Evolutionary conservation across 2,113 vertebrate species (phyloP).

Genomic region (Nymphicus hollandicus): DNA sequence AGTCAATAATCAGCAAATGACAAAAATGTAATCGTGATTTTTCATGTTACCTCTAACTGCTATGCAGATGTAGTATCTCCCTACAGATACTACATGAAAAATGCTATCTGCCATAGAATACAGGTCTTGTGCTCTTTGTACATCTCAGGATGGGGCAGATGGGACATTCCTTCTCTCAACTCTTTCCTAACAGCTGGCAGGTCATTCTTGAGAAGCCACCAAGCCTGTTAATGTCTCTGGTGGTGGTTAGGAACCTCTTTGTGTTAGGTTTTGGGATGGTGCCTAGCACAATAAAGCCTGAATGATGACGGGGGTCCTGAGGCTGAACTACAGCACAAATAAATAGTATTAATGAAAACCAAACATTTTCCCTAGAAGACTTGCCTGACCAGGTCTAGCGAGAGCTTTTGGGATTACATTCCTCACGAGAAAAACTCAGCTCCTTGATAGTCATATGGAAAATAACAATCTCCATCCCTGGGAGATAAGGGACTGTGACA

Average conservation of each 20-base stretch:
- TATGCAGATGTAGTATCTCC: not conserved
- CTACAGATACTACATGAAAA: not conserved
- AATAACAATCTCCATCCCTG: not conserved
- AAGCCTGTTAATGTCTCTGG: not conserved
- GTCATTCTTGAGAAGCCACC: not conserved
- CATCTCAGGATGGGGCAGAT: not conserved
- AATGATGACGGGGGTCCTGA: not conserved
- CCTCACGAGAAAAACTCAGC: not conserved
- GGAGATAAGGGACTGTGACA: not conserved
- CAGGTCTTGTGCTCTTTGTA: not conserved
- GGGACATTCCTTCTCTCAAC: not conserved
- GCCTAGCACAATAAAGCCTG: not conserved
- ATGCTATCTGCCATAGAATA: not conserved
- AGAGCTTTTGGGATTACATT: not conserved
- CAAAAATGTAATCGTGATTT: not conserved
- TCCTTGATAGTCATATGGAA: not conserved
- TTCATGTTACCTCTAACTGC: not conserved
- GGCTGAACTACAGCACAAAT: conserved; percentile 4
- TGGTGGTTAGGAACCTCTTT: not conserved
- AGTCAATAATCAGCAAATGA: not conserved
- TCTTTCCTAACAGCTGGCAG: not conserved
- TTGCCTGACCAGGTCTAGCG: not conserved
- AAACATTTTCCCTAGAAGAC: not conserved
- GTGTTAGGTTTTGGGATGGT: not conserved
- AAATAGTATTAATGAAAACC: not conserved